phyloP scores from a whole-genome alignment of 2,888 invertebrate genomes.

The Cotesia congregata region DNA sequence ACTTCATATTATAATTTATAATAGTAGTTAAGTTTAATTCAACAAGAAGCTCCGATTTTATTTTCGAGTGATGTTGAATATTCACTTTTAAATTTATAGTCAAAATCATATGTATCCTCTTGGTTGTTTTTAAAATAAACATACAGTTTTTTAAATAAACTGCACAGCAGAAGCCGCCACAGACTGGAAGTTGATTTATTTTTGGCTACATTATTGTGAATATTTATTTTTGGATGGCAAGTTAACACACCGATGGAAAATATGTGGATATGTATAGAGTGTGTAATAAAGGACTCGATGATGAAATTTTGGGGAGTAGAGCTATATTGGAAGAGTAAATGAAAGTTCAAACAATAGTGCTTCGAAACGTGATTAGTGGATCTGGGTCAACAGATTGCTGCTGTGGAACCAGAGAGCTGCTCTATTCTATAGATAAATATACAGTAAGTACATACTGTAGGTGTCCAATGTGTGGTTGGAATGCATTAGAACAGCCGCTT shows the following conservation, averaged over 20 bases:
- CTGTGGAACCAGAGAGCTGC: neutral
- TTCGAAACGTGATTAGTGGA: slow-evolving; percentile 31
- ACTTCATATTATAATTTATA: neutral
- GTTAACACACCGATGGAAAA: neutral
- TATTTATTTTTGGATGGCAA: neutral
- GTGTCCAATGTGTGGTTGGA: slow-evolving; percentile 30
- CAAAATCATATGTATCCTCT: too few species aligned
- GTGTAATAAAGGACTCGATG: neutral
- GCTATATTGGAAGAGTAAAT: slow-evolving; percentile 10
- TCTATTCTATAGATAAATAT: neutral
- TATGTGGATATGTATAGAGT: neutral
- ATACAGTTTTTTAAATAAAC: too few species aligned
- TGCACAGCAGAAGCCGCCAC: too few species aligned
- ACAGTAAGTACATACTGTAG: neutral
- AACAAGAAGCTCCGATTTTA: too few species aligned
- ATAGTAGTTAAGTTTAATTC: neutral
- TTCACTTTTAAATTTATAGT: too few species aligned
- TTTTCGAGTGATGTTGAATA: too few species aligned
- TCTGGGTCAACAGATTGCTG: slow-evolving; percentile 36
- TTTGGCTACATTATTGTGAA: neutral
- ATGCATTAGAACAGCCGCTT: slow-evolving; percentile 35
- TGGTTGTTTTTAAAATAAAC: too few species aligned
- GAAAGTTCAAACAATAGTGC: slow-evolving; percentile 28
- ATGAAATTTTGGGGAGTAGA: slow-evolving; percentile 4
- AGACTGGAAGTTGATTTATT: neutral